Base-by-base conservation (phyloP, 2,113 vertebrate genomes). In the Grantiella picta region DNA sequence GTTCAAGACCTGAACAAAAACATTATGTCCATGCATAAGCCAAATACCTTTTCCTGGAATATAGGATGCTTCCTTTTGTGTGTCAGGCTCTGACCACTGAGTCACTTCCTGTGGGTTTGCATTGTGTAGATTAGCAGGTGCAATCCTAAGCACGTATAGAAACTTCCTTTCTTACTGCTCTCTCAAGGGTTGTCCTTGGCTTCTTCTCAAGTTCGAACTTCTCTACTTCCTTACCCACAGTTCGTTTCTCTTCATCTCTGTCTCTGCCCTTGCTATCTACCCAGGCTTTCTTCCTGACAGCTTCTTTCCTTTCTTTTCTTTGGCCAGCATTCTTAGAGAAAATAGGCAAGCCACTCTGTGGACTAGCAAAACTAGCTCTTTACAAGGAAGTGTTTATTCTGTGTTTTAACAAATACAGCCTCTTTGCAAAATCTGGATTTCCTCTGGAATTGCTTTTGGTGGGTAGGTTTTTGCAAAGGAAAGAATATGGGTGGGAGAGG, bases 71-170 rank as follows among this genome's bases (percentile, higher is more conserved):
- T 97, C 85, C 97, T 95, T 97, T 97, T 59, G 84, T 96, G 94
- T 95, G 92, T 94, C 93, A 77, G 95, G 82, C 60, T 75, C 40
- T 86, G 91, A 59, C 60, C 89, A 97, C 95, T 98, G 97, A 98
- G 96, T 98, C 96, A 97, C 96, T 98, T 98, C 97, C 97, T 91
- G 65, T 45, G 86, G 86, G 75, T 81, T 92, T 95, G 92, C 80
- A 96, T 94, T 95, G 97, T 96, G 86, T 92, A 88, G 93, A 90
- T 84, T 82, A 97, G 93, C 97, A 98, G 98, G 98, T 98, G 97
- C 95, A 94, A 93, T 94, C 89, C 31, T 85, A 91, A 94, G 95
- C 96, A 96, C 63, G 31, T 84, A 94, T 95, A 89, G 94, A 79
- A 87, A 77, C 85, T 83, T 97, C 95, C 95, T 95, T 89, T 97